Evolutionary conservation across 2,888 invertebrate species (phyloP).

Genomic region (Diaphora mendica): DNA sequence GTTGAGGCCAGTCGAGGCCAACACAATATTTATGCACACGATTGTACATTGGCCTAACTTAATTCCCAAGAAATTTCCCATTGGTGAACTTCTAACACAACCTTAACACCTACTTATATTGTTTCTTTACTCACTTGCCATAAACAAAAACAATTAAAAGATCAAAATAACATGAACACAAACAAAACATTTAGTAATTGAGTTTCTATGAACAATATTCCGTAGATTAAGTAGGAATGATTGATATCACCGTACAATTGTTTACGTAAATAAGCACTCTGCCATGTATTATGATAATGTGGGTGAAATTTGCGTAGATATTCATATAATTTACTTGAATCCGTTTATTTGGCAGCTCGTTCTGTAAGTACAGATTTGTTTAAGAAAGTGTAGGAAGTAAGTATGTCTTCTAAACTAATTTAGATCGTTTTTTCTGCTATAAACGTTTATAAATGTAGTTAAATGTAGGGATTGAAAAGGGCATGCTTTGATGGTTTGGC

Average conservation of each 20-base stretch:
- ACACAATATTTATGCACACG: too few relatives aligned
- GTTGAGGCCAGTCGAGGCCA: too few relatives aligned
- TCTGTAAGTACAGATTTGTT: not conserved
- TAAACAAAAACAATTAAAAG: not conserved
- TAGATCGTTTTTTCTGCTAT: too few relatives aligned
- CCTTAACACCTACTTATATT: too few relatives aligned
- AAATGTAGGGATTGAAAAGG: too few relatives aligned
- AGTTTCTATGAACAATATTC: not conserved
- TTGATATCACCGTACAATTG: not conserved
- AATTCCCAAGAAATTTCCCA: not conserved
- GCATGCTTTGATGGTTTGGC: too few relatives aligned
- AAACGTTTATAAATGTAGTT: too few relatives aligned
- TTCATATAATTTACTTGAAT: not conserved
- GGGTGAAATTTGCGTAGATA: not conserved
- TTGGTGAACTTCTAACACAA: not conserved
- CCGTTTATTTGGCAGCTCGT: not conserved
- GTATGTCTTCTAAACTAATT: too few relatives aligned
- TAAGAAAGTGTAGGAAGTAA: not conserved
- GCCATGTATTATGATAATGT: not conserved
- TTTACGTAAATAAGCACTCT: not conserved
- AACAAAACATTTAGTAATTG: constrained; percentile 8
- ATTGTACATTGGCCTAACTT: too few relatives aligned
- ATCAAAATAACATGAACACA: not conserved
- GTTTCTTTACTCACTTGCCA: not conserved
- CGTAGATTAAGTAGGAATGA: not conserved